phyloP scores from a whole-genome alignment of 1,140 invertebrate genomes.

The Drosophila nebulosa region DNA sequence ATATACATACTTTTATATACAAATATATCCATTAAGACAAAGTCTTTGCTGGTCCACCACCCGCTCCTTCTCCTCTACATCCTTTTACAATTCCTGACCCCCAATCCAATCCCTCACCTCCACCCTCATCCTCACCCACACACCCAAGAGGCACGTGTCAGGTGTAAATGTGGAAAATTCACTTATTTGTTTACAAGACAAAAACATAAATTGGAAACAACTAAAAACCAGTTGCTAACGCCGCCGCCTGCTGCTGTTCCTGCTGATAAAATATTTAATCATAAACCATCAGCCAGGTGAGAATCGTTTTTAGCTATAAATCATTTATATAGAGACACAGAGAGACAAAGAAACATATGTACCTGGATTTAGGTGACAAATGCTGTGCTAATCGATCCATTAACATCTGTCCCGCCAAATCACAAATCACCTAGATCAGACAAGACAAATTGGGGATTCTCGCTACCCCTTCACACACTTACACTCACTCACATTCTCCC shows the following conservation, averaged over 20 bases:
- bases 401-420: not conserved
- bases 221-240: not conserved
- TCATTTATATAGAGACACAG: too few species aligned
- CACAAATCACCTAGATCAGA: not conserved
- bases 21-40: not conserved
- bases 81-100: constrained; percentile 12
- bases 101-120: not conserved
- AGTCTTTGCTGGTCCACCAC: not conserved
- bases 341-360: not conserved
- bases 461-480: not conserved
- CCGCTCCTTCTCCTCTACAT: not conserved
- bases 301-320: constrained; percentile 11
- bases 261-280: constrained; percentile 32
- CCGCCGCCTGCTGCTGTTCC: not conserved
- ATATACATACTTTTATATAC: too few species aligned
- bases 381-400: constrained; percentile 8
- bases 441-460: constrained; percentile 24
- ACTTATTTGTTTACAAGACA: not conserved
- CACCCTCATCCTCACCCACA: not conserved
- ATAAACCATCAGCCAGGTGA: constrained; percentile 28
- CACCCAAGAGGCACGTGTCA: not conserved
- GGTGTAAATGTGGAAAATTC: not conserved
- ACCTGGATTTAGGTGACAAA: constrained; percentile 17
- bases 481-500: not conserved
- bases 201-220: not conserved